Evolutionary conservation across 2,113 vertebrate genomes (phyloP), one percentile per base, ranked within the genome.

Genomic region (Numenius arquata): DNA sequence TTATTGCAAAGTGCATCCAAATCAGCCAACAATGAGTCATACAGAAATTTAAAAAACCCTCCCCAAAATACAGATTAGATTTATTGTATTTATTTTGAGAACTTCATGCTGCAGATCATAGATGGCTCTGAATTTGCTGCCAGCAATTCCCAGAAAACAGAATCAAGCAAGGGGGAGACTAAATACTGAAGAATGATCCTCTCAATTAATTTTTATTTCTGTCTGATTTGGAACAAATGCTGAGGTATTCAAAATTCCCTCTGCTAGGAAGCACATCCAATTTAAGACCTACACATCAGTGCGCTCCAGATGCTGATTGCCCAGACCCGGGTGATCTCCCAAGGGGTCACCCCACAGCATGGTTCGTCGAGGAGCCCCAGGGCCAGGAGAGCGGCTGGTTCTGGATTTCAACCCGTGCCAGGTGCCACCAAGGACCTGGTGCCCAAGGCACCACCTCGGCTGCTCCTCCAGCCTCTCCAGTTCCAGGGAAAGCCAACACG

Each of bases 321-420:
- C 62, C n/a, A 41, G 7, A 71, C 26, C 48, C 2, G 4, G 30
- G 30, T 48, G 40, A 77, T 36, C 15, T 55, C n/a, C 18, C 27
- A 67, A 3, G 38, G 1, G 0, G 18, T 20, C 15, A 13, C 16
- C 9, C 26, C 26, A 32, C 9, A 32, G 8, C 11, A 15, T 3
- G 6, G 56, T 22, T 63, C 50, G 19, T 19, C 5, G 2, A 65
- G 26, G 27, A 58, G 22, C 15, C 32, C 3, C 25, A 30, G 34
- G 62, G 45, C 30, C 18, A 56, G 65, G 7, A 47, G 23, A 40
- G 22, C 0, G 0, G 8, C 41, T 50, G 26, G 26, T 30, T 73
- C 52, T 47, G 34, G 59, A 52, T 34, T 15, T 45, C 19, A 16
- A 4, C 0, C 0, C 5, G 8, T 25, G 10, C 50, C 43, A 45